Evolutionary conservation across 1,140 invertebrate species (phyloP).

Genomic region (Dreissena rostriformis): DNA sequence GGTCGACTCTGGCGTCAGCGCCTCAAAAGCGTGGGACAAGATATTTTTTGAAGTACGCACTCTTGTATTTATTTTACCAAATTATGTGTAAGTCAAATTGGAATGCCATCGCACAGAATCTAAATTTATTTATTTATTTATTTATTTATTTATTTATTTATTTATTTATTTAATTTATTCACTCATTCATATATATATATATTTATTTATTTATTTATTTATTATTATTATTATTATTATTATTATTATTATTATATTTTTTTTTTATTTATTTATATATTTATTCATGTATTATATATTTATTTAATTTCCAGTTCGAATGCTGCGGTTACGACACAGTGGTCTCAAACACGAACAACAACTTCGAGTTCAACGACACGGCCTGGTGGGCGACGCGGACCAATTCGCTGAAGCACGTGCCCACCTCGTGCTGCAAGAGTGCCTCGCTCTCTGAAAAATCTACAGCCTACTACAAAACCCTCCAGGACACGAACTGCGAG

Average conservation of each 20-base stretch:
- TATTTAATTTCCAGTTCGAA: not conserved
- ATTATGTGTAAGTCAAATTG: too few species aligned
- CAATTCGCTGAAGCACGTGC: not conserved
- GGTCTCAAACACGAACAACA: not conserved
- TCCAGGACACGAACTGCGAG: not conserved
- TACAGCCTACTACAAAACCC: not conserved
- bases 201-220: too few species aligned
- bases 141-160: too few species aligned
- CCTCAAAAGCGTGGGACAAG: not conserved
- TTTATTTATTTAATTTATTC: not conserved
- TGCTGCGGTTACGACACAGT: constrained; percentile 5
- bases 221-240: too few species aligned
- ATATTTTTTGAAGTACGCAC: not conserved
- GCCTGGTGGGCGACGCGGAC: not conserved
- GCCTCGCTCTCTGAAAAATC: not conserved
- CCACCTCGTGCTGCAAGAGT: not conserved
- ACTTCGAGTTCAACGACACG: not conserved
- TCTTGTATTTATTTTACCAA: too few species aligned
- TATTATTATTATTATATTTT: too few species aligned
- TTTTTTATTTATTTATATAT: too few species aligned
- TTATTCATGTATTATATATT: too few species aligned
- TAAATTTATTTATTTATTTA: too few species aligned
- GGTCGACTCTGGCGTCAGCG: not conserved
- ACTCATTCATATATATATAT: too few species aligned
- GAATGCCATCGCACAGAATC: too few species aligned